A percentile compares a stretch with the other conserved stretches of the same genome.
Evolutionary conservation across 2,888 invertebrate genomes (phyloP).

Genomic region (Cenopis cana): DNA sequence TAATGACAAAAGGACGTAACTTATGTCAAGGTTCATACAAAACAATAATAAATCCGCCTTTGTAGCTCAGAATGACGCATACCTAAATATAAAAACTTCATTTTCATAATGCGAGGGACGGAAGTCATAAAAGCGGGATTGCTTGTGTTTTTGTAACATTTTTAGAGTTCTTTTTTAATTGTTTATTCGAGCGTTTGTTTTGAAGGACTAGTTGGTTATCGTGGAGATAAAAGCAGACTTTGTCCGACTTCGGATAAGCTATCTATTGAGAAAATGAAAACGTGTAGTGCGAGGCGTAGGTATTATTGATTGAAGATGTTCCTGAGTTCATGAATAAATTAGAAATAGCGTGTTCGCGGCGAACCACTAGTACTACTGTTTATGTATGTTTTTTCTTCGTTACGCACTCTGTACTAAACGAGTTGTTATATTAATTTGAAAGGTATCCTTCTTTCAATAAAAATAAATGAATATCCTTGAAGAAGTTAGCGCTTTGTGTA

Average conservation of each 20-base stretch:
- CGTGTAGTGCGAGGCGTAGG: neutral
- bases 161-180: constrained; percentile 46
- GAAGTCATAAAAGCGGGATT: constrained; percentile 77
- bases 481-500: too few relatives aligned
- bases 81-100: constrained; percentile 73
- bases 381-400: too few relatives aligned
- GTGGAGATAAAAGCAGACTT: neutral
- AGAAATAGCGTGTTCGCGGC: too few relatives aligned
- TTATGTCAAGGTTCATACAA: neutral
- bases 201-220: constrained; percentile 4
- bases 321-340: too few relatives aligned
- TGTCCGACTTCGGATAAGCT: neutral
- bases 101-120: constrained; percentile 78
- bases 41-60: constrained; percentile 13
- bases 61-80: constrained; percentile 46
- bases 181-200: constrained; percentile 21
- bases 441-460: too few relatives aligned
- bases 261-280: too few relatives aligned
- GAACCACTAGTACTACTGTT: too few relatives aligned
- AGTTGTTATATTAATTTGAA: too few relatives aligned
- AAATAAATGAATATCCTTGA: too few relatives aligned
- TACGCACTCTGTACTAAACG: too few relatives aligned
- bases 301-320: too few relatives aligned
- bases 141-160: constrained; percentile 66
- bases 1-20: constrained; percentile 1